phyloP scores from a whole-genome alignment of 2,797 vertebrate species.

The Phataginus tricuspis region DNA sequence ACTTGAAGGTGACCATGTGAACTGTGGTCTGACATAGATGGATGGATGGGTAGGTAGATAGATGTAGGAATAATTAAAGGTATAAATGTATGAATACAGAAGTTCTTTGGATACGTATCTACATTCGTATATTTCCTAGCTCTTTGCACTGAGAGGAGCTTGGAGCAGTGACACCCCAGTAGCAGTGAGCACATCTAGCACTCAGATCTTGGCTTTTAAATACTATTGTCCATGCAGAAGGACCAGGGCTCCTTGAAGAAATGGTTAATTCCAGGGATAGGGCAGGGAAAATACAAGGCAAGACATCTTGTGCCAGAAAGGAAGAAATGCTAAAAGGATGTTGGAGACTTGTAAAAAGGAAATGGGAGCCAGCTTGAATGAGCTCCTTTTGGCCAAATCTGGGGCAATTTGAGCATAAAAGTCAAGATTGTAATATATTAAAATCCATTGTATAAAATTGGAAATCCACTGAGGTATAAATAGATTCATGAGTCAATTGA shows the following conservation, averaged over 20 bases:
- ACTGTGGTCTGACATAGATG: neutral
- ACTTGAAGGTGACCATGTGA: neutral
- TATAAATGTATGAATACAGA: neutral
- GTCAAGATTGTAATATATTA: neutral
- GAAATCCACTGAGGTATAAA: neutral
- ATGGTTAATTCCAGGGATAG: neutral
- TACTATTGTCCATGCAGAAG: neutral
- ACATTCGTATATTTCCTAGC: neutral
- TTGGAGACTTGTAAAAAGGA: neutral
- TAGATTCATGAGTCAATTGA: neutral
- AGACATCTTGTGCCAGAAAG: neutral
- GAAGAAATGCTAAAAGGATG: neutral
- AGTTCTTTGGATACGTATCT: neutral
- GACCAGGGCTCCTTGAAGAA: neutral
- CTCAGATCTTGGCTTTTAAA: neutral
- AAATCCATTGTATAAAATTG: neutral
- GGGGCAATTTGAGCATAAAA: neutral
- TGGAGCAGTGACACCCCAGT: neutral
- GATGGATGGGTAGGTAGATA: neutral
- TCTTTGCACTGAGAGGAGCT: neutral
- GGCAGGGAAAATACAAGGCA: neutral
- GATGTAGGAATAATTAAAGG: neutral
- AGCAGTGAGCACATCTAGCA: neutral
- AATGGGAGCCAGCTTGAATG: neutral
- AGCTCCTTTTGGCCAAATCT: neutral